Percentiles rank a stretch among this genome's conserved stretches.
Conservation (phyloP, 2,888 invertebrate species). For the Drosophila neotestacea region DNA sequence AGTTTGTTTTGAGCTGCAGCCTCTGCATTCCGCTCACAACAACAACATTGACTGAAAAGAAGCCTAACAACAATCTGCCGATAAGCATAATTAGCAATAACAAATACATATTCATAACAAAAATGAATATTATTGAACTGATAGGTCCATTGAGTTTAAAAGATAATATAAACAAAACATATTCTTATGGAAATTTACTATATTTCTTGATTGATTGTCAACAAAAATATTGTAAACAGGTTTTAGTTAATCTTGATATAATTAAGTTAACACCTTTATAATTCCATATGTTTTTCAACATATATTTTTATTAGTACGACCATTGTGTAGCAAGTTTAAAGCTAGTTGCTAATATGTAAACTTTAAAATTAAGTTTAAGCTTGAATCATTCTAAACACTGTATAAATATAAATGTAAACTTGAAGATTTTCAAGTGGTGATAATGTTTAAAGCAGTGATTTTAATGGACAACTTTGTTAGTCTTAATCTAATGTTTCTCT, state of each 20-base stretch:
- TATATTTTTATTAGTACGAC: background rate
- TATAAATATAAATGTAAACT: too few relatives aligned
- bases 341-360: background rate
- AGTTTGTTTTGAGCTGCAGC: conserved; percentile 71
- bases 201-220: background rate
- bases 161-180: background rate
- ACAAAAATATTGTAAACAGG: background rate
- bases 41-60: conserved; percentile 16
- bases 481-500: too few relatives aligned
- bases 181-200: background rate
- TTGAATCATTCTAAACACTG: too few relatives aligned
- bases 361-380: background rate
- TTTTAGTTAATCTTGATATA: background rate
- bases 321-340: background rate
- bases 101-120: background rate
- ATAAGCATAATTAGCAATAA: conserved; percentile 35
- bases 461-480: too few relatives aligned
- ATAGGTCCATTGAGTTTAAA: background rate
- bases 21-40: conserved; percentile 8
- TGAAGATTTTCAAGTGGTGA: too few relatives aligned
- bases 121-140: background rate
- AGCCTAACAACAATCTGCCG: conserved; percentile 40
- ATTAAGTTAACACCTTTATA: background rate
- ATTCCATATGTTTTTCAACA: background rate
- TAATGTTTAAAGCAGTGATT: too few relatives aligned